Conservation (phyloP, 2,888 invertebrate genomes). For the Mamestra brassicae region DNA sequence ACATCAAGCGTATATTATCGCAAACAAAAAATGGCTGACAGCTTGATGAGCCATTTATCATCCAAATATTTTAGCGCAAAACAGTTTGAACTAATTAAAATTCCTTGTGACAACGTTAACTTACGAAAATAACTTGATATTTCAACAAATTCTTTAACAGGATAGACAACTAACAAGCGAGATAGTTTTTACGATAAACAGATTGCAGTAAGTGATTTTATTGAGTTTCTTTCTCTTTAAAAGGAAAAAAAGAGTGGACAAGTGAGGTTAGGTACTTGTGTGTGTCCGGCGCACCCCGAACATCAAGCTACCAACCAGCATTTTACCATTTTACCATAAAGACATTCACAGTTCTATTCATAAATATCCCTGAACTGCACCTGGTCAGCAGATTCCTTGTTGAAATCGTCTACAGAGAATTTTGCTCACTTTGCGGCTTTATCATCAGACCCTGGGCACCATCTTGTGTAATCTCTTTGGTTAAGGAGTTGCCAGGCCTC, state of each 20-base stretch:
- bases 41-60: not conserved
- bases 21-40: not conserved
- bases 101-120: not conserved
- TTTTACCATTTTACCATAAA: too few species aligned
- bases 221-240: slow-evolving; percentile 1
- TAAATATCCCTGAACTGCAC: too few species aligned
- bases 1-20: not conserved
- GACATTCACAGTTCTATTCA: too few species aligned
- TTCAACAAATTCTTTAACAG: not conserved
- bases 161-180: not conserved
- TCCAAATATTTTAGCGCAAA: not conserved
- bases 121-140: not conserved
- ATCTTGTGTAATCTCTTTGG: too few species aligned
- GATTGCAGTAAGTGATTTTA: not conserved
- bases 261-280: too few species aligned
- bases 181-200: not conserved
- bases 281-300: not conserved
- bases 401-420: too few species aligned
- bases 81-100: slow-evolving; percentile 13
- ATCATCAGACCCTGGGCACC: too few species aligned
- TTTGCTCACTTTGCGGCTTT: too few species aligned
- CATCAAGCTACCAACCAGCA: not conserved
- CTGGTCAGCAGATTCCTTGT: too few species aligned
- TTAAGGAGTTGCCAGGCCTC: too few species aligned
- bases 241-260: not conserved